Evolutionary conservation across 2,888 invertebrate species (phyloP).

Genomic region (Brachyptera risi): DNA sequence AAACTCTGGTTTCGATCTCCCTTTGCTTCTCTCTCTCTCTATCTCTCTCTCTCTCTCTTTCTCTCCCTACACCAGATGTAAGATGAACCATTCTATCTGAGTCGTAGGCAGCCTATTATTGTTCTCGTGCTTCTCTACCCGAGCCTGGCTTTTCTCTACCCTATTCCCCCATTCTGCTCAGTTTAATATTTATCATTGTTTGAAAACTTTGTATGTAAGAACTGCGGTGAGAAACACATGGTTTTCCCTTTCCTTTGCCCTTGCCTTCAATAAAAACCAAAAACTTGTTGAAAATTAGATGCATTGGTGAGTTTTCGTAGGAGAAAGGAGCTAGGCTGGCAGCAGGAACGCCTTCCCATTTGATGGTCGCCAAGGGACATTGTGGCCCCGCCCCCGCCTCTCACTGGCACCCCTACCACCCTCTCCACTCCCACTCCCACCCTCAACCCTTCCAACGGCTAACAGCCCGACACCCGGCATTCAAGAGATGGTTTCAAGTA

Average conservation of each 20-base stretch:
- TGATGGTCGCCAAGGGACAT: constrained; percentile 26
- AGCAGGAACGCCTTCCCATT: constrained; percentile 25
- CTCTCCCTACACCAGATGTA: too few relatives aligned
- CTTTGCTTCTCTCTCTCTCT: too few relatives aligned
- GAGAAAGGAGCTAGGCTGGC: constrained; percentile 12
- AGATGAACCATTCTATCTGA: too few relatives aligned
- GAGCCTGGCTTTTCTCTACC: background rate
- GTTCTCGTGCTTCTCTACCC: background rate
- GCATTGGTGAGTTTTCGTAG: constrained; percentile 21
- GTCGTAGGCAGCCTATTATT: background rate
- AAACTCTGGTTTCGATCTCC: too few relatives aligned
- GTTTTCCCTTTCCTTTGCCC: background rate
- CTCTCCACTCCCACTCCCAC: background rate
- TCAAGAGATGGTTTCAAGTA: too few relatives aligned
- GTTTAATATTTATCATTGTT: constrained; percentile 13
- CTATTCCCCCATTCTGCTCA: background rate
- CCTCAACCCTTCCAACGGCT: background rate
- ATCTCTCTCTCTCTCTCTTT: too few relatives aligned
- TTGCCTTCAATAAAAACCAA: constrained; percentile 15
- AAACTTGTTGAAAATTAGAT: constrained; percentile 27
- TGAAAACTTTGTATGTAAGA: background rate
- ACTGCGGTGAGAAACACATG: background rate
- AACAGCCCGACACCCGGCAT: background rate
- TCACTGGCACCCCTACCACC: background rate
- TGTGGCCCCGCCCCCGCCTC: constrained; percentile 22